A percentile compares a stretch with the other conserved stretches of the same genome.
Conservation (phyloP, 2,113 vertebrate species). For the Scophthalmus maximus region DNA sequence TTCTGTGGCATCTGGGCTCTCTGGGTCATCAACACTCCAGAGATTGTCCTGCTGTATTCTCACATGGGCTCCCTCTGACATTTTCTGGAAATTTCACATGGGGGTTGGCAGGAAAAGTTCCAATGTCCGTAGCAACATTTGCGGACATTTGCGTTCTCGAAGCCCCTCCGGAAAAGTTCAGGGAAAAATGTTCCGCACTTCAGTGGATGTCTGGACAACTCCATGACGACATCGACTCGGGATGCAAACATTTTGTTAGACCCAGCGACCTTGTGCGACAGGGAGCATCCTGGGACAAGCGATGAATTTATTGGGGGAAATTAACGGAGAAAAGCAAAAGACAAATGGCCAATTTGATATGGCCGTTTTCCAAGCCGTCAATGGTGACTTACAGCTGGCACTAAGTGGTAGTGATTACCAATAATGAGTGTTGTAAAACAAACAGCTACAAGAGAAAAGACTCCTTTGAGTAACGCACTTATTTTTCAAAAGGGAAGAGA, state of each 20-base stretch:
- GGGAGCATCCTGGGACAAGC: slow-evolving; percentile 9
- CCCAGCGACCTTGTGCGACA: slow-evolving; percentile 42
- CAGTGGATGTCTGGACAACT: too few species aligned
- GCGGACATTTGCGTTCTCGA: too few species aligned
- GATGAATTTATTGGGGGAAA: slow-evolving; percentile 30
- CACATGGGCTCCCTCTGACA: too few species aligned
- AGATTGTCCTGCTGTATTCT: too few species aligned
- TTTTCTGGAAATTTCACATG: too few species aligned
- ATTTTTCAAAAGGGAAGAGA: neutral
- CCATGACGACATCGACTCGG: slow-evolving; percentile 43
- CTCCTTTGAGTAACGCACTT: neutral
- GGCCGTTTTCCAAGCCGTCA: slow-evolving; percentile 38
- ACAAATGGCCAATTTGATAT: slow-evolving; percentile 35
- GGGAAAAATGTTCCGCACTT: too few species aligned
- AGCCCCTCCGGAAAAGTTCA: too few species aligned
- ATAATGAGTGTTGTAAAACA: slow-evolving; percentile 56
- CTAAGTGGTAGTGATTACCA: slow-evolving; percentile 64
- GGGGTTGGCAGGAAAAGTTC: too few species aligned
- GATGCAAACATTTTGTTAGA: slow-evolving; percentile 31
- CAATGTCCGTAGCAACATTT: too few species aligned
- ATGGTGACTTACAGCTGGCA: slow-evolving; percentile 50
- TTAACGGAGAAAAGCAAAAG: slow-evolving; percentile 55
- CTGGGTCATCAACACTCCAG: too few species aligned
- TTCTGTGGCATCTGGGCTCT: too few species aligned
- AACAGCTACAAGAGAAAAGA: slow-evolving; percentile 22